Conservation (phyloP, 35 echinoderm and acorn worm species). For the Eucidaris tribuloides region DNA sequence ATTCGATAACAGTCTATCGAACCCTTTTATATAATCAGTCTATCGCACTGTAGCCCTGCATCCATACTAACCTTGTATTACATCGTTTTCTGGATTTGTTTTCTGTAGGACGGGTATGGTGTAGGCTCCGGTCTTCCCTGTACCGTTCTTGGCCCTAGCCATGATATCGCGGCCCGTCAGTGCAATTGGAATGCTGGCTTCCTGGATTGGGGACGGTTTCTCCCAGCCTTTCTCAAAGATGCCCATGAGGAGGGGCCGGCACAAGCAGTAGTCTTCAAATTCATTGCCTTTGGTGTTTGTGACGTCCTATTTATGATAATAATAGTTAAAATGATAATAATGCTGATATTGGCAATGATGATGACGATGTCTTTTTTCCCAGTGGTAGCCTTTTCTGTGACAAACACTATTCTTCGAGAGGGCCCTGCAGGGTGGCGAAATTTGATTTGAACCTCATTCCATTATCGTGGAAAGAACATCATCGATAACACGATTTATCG, state of each 20-base stretch:
- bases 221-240: conserved; percentile 99
- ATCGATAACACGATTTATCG: too few species aligned
- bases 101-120: conserved; percentile 80
- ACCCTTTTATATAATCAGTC: too few species aligned
- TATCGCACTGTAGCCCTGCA: too few species aligned
- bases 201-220: conserved; percentile 85
- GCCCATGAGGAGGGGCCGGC: conserved; percentile 75
- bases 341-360: too few species aligned
- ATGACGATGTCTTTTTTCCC: too few species aligned
- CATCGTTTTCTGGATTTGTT: conserved; percentile 47
- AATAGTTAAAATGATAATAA: too few species aligned
- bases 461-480: too few species aligned
- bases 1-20: too few species aligned
- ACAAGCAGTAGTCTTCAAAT: conserved; percentile 97
- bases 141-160: conserved; percentile 95
- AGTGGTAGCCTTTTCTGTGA: too few species aligned
- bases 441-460: too few species aligned
- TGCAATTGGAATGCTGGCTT: conserved; percentile 89
- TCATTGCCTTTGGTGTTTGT: conserved; percentile 99
- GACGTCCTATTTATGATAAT: conserved; percentile 94
- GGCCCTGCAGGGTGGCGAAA: too few species aligned
- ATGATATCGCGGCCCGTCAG: conserved; percentile 89
- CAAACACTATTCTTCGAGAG: too few species aligned
- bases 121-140: conserved; percentile 90
- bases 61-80: conserved; percentile 72